These are phyloP conservation scores for Poecilia velifera DNA, from an alignment of 2,797 vertebrate genomes.

Conservation along the genomic window DNA sequence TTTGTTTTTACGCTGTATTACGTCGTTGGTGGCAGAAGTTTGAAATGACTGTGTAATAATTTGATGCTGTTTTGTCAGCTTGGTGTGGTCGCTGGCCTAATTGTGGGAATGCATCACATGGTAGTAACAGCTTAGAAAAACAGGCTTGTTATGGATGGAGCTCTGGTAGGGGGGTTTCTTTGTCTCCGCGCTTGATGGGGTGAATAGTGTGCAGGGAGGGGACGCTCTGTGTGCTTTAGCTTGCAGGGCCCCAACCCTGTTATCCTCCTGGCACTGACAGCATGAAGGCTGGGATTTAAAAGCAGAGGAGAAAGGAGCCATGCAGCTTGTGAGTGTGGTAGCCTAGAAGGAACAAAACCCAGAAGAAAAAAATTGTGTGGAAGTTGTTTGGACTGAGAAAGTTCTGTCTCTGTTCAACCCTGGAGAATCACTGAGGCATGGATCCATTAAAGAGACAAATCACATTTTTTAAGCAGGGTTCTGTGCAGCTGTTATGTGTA, in stretches of 20 bases:
- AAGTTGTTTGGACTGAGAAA: constrained; percentile 43
- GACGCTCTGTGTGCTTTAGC: constrained; percentile 41
- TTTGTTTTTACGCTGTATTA: background rate
- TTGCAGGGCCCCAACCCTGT: constrained; percentile 37
- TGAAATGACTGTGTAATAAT: constrained; percentile 5
- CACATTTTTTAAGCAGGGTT: background rate
- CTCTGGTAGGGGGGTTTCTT: constrained; percentile 54
- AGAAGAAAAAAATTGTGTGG: constrained; percentile 28
- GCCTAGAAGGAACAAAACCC: constrained; percentile 18
- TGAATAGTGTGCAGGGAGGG: constrained; percentile 34
- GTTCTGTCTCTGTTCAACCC: constrained; percentile 16
- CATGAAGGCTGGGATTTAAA: constrained; percentile 36
- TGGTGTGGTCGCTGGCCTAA: constrained; percentile 58
- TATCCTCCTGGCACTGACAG: constrained; percentile 42
- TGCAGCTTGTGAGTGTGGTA: constrained; percentile 32
- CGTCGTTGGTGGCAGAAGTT: background rate
- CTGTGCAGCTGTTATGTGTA: background rate
- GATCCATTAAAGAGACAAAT: background rate
- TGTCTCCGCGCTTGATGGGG: constrained; percentile 55
- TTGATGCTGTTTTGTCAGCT: constrained; percentile 39
- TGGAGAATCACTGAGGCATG: constrained; percentile 20
- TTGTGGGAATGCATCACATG: constrained; percentile 62
- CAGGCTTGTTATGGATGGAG: constrained; percentile 62
- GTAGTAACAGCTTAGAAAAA: constrained; percentile 69
- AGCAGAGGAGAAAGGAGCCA: constrained; percentile 18